phyloP scores from a whole-genome alignment of 1,140 invertebrate genomes.

The Acarapis woodi region DNA sequence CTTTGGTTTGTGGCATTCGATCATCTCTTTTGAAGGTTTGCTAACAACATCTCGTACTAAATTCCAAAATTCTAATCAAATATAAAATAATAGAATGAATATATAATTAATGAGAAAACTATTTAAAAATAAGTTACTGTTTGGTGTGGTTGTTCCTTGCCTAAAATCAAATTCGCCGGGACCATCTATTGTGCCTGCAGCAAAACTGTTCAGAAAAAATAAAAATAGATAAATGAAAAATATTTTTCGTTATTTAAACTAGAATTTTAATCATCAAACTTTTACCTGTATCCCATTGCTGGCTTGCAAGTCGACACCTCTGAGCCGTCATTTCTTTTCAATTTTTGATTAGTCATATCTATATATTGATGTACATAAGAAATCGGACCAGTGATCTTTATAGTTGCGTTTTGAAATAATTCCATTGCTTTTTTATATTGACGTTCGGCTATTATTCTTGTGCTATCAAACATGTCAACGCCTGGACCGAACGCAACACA shows the following conservation, averaged over 20 bases:
- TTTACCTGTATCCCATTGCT: slow-evolving; percentile 8
- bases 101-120: neutral
- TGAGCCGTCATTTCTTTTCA: slow-evolving; percentile 2
- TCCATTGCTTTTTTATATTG: slow-evolving; percentile 40
- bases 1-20: slow-evolving; percentile 27
- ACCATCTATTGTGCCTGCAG: slow-evolving; percentile 72
- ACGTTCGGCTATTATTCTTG: slow-evolving; percentile 48
- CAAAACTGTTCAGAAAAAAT: no score
- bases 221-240: no score
- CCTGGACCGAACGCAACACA: slow-evolving; percentile 60
- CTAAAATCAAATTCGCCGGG: slow-evolving; percentile 60
- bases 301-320: slow-evolving; percentile 16
- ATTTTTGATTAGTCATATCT: slow-evolving; percentile 33
- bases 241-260: no score
- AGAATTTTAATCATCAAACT: no score
- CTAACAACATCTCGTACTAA: slow-evolving; percentile 15
- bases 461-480: slow-evolving; percentile 65
- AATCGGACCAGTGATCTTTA: slow-evolving; percentile 32
- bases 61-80: slow-evolving; percentile 10
- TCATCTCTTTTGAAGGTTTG: slow-evolving; percentile 14
- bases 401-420: slow-evolving; percentile 20
- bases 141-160: slow-evolving; percentile 14
- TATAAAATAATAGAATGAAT: neutral
- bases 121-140: no score
- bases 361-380: slow-evolving; percentile 46